Evolutionary conservation across 2,113 vertebrate species (phyloP).

Genomic region (Lanius collurio): DNA sequence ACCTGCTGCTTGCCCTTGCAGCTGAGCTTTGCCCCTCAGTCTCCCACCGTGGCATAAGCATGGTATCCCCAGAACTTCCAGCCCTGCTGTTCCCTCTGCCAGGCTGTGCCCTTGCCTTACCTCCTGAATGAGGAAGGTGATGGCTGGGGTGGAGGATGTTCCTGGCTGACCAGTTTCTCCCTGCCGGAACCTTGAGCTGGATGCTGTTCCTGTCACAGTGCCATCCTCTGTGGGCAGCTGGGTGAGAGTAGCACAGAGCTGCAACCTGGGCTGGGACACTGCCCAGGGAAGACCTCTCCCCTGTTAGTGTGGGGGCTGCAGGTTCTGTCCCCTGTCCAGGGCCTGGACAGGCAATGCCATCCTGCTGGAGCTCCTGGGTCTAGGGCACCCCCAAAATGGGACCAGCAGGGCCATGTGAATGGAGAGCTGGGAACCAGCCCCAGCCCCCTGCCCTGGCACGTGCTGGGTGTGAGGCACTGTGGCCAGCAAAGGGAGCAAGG

Average conservation of each 20-base stretch:
- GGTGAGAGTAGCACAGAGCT: not conserved
- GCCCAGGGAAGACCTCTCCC: not conserved
- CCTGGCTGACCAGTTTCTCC: not conserved
- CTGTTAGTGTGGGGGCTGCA: not conserved
- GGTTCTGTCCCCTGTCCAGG: not conserved
- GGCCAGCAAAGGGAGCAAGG: not conserved
- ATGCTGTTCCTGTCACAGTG: not conserved
- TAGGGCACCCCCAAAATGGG: not conserved
- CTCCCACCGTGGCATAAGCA: not conserved
- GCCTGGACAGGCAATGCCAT: not conserved
- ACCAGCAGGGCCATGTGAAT: not conserved
- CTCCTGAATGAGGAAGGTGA: conserved; percentile 82
- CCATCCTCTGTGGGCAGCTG: not conserved
- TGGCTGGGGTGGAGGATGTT: conserved; percentile 53
- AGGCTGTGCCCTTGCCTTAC: conserved; percentile 56
- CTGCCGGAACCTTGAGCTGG: not conserved
- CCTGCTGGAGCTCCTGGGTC: not conserved
- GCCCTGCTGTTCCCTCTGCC: not conserved
- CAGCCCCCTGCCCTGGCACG: not conserved
- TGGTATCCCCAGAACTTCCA: not conserved
- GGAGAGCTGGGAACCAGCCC: not conserved
- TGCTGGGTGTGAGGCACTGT: not conserved
- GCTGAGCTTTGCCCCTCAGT: not conserved
- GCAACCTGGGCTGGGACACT: not conserved
- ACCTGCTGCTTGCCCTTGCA: not conserved